Percentiles rank a stretch among this genome's conserved stretches.
phyloP scores from a whole-genome alignment of 2,113 vertebrate species.

The Peromyscus maniculatus region DNA sequence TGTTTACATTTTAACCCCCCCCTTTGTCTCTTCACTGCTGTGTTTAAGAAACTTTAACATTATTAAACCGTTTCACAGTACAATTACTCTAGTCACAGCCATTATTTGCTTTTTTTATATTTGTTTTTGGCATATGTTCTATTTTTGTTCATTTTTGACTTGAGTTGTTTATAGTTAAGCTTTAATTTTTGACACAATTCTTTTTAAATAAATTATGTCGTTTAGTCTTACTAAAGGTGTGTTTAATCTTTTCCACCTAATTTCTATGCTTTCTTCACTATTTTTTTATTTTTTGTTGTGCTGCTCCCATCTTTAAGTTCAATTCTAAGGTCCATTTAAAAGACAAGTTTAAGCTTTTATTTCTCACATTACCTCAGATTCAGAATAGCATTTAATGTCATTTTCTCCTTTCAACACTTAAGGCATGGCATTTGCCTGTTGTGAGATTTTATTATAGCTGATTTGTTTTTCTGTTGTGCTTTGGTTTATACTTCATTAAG shows the following conservation, averaged over 20 bases:
- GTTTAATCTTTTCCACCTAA: neutral
- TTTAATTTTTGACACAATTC: neutral
- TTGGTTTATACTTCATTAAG: slow-evolving; percentile 27
- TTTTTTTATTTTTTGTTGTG: neutral
- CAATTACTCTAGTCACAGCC: neutral
- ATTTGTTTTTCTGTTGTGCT: neutral
- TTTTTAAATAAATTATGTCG: slow-evolving; percentile 20
- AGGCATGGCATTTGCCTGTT: neutral
- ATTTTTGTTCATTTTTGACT: neutral
- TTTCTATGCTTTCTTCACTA: slow-evolving; percentile 17
- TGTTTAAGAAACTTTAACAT: slow-evolving; percentile 4
- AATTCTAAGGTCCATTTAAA: neutral
- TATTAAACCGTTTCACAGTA: neutral
- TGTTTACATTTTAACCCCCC: neutral
- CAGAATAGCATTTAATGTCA: neutral
- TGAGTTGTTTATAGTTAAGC: neutral
- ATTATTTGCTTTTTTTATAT: neutral
- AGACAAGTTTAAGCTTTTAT: slow-evolving; percentile 49
- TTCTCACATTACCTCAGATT: slow-evolving; percentile 48
- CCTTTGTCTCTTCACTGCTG: neutral
- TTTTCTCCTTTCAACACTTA: neutral
- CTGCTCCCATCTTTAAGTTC: neutral
- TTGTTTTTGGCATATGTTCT: neutral
- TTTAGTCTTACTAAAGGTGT: neutral
- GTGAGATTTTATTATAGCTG: slow-evolving; percentile 41